Evolutionary conservation across 2,797 vertebrate species (phyloP).

Genomic region (Sebastiscus tertius): DNA sequence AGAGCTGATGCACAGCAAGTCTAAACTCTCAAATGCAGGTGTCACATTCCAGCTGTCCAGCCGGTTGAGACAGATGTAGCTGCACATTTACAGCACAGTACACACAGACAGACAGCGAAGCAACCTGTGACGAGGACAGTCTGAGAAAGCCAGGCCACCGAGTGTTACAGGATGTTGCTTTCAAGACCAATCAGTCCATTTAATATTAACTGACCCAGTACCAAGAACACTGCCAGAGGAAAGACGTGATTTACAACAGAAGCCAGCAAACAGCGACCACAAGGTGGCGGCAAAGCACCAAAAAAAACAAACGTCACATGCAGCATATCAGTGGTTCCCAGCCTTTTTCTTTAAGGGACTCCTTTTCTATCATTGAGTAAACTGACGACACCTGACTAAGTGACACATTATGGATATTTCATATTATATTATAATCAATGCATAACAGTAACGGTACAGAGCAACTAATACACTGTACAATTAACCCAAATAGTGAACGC

Average conservation of each 20-base stretch:
- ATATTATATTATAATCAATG: too few species aligned
- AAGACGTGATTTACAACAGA: not conserved
- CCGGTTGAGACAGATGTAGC: conserved; percentile 22
- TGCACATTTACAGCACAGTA: conserved; percentile 13
- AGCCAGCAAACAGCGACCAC: conserved; percentile 35
- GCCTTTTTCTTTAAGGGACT: too few species aligned
- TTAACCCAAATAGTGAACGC: too few species aligned
- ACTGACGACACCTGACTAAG: too few species aligned
- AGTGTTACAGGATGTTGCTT: conserved; percentile 28
- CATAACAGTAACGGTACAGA: too few species aligned
- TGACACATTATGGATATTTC: too few species aligned
- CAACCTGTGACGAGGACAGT: conserved; percentile 5
- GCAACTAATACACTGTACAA: too few species aligned
- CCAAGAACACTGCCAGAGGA: not conserved
- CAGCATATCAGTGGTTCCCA: too few species aligned
- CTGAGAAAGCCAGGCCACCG: conserved; percentile 13
- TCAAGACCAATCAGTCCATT: conserved; percentile 33
- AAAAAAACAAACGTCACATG: not conserved
- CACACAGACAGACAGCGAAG: conserved; percentile 23
- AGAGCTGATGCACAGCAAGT: not conserved
- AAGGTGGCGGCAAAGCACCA: conserved; percentile 59
- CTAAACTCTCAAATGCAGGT: conserved; percentile 20
- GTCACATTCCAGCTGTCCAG: conserved; percentile 54
- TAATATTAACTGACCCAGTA: conserved; percentile 23
- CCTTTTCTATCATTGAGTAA: too few species aligned